These are phyloP conservation scores for Percina caprodes DNA, from an alignment of 2,113 vertebrate genomes.

Conservation along the genomic window DNA sequence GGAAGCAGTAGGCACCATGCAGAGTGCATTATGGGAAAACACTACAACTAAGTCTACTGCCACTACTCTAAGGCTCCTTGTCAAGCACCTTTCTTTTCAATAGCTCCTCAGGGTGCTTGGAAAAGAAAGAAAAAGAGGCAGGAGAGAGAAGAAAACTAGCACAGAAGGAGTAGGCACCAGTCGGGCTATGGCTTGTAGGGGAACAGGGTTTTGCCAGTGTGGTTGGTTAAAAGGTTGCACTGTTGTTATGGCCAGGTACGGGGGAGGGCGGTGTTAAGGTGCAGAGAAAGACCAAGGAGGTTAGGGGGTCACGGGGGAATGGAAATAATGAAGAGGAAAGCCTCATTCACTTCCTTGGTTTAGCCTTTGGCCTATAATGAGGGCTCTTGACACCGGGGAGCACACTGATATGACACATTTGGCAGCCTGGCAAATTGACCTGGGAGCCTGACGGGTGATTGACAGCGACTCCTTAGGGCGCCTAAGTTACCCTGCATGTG, in stretches of 20 bases:
- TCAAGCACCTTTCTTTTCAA: constrained; percentile 47
- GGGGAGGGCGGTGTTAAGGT: constrained; percentile 13
- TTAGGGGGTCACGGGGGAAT: constrained; percentile 72
- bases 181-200: constrained; percentile 50
- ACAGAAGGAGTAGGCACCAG: constrained; percentile 31
- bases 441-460: constrained; percentile 76
- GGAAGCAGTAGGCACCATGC: constrained; percentile 25
- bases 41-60: not conserved
- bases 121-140: constrained; percentile 14
- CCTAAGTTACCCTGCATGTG: constrained; percentile 34
- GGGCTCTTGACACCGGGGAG: constrained; percentile 75
- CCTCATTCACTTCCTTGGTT: constrained; percentile 81
- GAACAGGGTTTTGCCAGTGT: constrained; percentile 15
- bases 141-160: constrained; percentile 8
- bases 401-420: constrained; percentile 78
- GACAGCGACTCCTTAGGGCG: constrained; percentile 78
- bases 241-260: constrained; percentile 46
- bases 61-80: constrained; percentile 25
- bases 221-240: constrained; percentile 57
- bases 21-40: constrained; percentile 41
- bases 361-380: constrained; percentile 85
- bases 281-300: constrained; percentile 36
- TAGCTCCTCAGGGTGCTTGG: constrained; percentile 38
- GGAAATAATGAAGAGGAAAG: constrained; percentile 78
- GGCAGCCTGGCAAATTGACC: constrained; percentile 81